These are phyloP conservation scores for Micropoecilia bifurca DNA, from an alignment of 2,797 vertebrate species.

Conservation along the genomic window DNA sequence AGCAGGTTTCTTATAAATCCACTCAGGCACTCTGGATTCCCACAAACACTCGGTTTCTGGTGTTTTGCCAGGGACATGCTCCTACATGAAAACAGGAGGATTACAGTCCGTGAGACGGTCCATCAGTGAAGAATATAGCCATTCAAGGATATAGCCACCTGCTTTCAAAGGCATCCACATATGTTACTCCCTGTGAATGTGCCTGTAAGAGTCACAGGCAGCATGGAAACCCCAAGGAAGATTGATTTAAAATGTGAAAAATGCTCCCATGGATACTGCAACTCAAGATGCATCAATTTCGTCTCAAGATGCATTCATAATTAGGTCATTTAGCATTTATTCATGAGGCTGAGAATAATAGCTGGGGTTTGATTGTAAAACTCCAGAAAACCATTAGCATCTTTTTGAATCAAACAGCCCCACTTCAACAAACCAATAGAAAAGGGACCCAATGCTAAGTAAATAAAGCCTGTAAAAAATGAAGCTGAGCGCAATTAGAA, in stretches of 20 bases:
- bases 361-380: slow-evolving; percentile 17
- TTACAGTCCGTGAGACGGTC: slow-evolving; percentile 61
- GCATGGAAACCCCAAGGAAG: not conserved
- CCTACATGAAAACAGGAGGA: slow-evolving; percentile 67
- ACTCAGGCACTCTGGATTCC: slow-evolving; percentile 40
- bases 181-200: slow-evolving; percentile 10
- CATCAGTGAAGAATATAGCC: slow-evolving; percentile 33
- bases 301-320: slow-evolving; percentile 22
- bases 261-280: slow-evolving; percentile 15
- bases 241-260: slow-evolving; percentile 4
- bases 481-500: slow-evolving; percentile 45
- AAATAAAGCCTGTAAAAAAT: slow-evolving; percentile 41
- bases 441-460: slow-evolving; percentile 22
- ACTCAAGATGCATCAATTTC: slow-evolving; percentile 24
- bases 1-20: slow-evolving; percentile 49
- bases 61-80: slow-evolving; percentile 46
- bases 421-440: slow-evolving; percentile 26
- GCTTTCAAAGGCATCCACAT: slow-evolving; percentile 9
- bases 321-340: slow-evolving; percentile 45
- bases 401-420: slow-evolving; percentile 36
- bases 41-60: slow-evolving; percentile 11
- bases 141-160: slow-evolving; percentile 29
- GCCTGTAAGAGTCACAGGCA: slow-evolving; percentile 7
- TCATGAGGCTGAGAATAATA: slow-evolving; percentile 33
- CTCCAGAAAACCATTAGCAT: slow-evolving; percentile 29